Evolutionary conservation across 2,797 vertebrate species (phyloP), one percentile per base, ranked within the genome.

Genomic region (Remorina albescens): DNA sequence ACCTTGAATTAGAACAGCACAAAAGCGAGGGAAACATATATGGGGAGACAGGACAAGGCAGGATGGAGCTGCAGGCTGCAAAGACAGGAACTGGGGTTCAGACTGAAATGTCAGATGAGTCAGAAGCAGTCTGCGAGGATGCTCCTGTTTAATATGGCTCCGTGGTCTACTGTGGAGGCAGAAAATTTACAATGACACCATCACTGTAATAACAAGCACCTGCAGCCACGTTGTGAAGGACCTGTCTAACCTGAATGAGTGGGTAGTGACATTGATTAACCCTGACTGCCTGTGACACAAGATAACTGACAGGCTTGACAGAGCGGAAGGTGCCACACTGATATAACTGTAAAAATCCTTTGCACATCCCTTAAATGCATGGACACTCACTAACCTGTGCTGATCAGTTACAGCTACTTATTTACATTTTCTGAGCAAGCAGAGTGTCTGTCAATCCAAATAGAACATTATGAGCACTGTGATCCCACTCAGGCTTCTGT

Each of bases 91-190:
- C 84, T 54, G 77, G 71, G 86, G 77, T 88, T 84, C 69, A 79
- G 73, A 70, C 75, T 71, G 78, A 94, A 94, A 93, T 94, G 92
- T 92, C 91, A 94, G 88, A 91, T 93, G 91, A 94, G 90, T 94
- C 93, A 94, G 85, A 90, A 75, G 78, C 60, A 78, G 85, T 86
- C 89, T 88, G 85, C 83, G 71, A 90, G 82, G 91, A 90, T 50
- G 67, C 78, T 88, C 66, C 62, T 73, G 64, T 85, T 86, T 91
- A 93, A 92, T 90, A 86, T 75, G 85, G 80, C 82, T 89, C 72
- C 62, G 71, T 60, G 32, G 75, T 76, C 82, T 83, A 76, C 81
- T 59, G 55, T 19, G 60, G 63, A 89, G 78, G 80, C 88, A 79
- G 79, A 74, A 84, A 73, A 89, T 91, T 73, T 86, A 88, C 88